Conservation (phyloP, 2,888 invertebrate species). For the Rhagonycha fulva region DNA sequence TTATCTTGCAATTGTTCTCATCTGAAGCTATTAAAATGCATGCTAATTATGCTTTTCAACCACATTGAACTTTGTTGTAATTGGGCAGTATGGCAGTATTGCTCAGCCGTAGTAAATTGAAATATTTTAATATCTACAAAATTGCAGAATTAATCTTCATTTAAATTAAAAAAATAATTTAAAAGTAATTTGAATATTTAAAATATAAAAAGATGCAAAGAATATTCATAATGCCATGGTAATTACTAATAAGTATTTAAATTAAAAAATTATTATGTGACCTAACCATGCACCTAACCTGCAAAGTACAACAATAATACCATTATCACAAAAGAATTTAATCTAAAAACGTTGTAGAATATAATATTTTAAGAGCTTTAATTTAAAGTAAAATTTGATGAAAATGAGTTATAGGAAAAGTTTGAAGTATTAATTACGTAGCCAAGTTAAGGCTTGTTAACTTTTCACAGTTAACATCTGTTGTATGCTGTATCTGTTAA, state of each 20-base stretch:
- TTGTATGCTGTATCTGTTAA: constrained; percentile 6
- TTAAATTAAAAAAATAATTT: neutral
- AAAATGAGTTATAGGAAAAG: constrained; percentile 14
- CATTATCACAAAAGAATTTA: neutral
- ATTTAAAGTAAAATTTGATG: constrained; percentile 4
- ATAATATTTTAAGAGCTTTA: constrained; percentile 3
- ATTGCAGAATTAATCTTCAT: neutral
- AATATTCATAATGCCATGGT: neutral
- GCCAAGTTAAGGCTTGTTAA: constrained; percentile 6
- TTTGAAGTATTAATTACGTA: constrained; percentile 12
- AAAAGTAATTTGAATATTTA: neutral
- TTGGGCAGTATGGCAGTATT: neutral
- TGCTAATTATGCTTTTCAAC: neutral
- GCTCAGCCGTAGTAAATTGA: neutral
- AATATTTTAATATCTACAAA: neutral
- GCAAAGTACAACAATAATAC: neutral
- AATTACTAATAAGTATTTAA: neutral
- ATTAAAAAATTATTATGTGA: neutral
- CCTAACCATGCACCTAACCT: neutral
- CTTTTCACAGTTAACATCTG: constrained; percentile 10
- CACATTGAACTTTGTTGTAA: neutral
- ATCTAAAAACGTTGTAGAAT: neutral
- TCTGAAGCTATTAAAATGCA: neutral
- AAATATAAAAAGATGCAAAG: neutral
- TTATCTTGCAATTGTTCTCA: no score